phyloP scores from a whole-genome alignment of 1,140 invertebrate species.

The Hyphantria cunea region DNA sequence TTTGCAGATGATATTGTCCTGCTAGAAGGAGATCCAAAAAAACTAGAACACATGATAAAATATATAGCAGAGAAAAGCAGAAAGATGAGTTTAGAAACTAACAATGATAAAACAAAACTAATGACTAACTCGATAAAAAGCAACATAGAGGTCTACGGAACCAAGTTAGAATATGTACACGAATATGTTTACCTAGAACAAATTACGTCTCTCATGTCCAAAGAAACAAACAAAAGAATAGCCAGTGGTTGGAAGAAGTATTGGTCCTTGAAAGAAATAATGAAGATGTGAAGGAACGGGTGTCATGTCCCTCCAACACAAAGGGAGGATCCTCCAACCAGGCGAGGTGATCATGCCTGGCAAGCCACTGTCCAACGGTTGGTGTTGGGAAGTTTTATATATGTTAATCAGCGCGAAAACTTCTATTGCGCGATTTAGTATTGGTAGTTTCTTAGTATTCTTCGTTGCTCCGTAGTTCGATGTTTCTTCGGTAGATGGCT shows the following conservation, averaged over 20 bases:
- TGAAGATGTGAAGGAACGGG: constrained; percentile 11
- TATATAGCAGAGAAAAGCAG: constrained; percentile 1
- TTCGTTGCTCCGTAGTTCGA: too few species aligned
- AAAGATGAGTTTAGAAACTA: constrained; percentile 2
- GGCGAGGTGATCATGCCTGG: too few species aligned
- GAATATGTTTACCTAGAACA: constrained; percentile 4
- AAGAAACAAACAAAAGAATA: constrained; percentile 14
- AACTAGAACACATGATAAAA: constrained; percentile 6
- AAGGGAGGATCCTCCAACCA: too few species aligned
- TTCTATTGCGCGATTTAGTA: too few species aligned
- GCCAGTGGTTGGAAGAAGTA: constrained; percentile 7
- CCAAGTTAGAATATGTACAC: too few species aligned
- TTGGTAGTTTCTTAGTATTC: too few species aligned
- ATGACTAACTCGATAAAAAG: constrained; percentile 7
- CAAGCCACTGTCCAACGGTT: too few species aligned
- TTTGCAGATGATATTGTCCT: constrained; percentile 35
- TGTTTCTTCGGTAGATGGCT: too few species aligned
- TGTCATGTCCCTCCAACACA: too few species aligned
- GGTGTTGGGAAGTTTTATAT: too few species aligned
- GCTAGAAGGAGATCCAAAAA: constrained; percentile 9
- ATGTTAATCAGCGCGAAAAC: too few species aligned
- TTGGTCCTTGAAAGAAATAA: constrained; percentile 10
- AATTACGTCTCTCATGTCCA: neutral
- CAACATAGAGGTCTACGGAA: constrained; percentile 5
- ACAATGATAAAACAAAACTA: constrained; percentile 8